Evolutionary conservation across 2,113 vertebrate species (phyloP).

Genomic region (Alosa alosa): DNA sequence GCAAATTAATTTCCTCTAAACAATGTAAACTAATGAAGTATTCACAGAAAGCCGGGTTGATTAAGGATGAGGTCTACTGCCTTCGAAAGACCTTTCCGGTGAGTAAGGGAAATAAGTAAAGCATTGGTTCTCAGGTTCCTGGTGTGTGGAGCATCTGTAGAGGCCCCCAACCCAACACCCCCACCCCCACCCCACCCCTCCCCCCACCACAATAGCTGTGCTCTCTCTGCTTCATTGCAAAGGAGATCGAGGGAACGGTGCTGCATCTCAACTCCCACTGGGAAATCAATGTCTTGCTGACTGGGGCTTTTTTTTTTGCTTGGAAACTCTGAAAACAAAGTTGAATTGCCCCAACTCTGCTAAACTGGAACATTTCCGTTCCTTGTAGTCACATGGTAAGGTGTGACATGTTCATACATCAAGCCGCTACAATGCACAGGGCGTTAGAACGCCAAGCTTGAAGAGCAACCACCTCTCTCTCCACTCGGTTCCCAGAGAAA

Average conservation of each 20-base stretch:
- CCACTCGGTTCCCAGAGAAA: not conserved
- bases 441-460: not conserved
- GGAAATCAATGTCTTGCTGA: conserved; percentile 58
- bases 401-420: not conserved
- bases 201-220: not conserved
- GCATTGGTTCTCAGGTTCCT: conserved; percentile 20
- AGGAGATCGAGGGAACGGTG: conserved; percentile 48
- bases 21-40: conserved; percentile 41
- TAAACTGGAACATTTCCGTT: conserved; percentile 52
- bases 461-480: not conserved
- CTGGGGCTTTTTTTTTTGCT: conserved; percentile 38
- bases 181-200: too few species aligned
- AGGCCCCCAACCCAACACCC: not conserved
- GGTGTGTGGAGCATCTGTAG: conserved; percentile 19
- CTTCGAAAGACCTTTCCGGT: not conserved
- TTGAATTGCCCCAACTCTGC: conserved; percentile 51
- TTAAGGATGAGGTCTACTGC: conserved; percentile 34
- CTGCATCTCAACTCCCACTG: conserved; percentile 43
- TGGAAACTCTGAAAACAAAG: conserved; percentile 50
- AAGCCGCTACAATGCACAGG: not conserved
- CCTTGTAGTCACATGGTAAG: conserved; percentile 22
- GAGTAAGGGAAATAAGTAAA: not conserved
- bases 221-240: conserved; percentile 52
- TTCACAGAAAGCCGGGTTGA: conserved; percentile 27
- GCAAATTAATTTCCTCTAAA: conserved; percentile 49